phyloP scores from a whole-genome alignment of 2,888 invertebrate species.

The Pinctada fucata region DNA sequence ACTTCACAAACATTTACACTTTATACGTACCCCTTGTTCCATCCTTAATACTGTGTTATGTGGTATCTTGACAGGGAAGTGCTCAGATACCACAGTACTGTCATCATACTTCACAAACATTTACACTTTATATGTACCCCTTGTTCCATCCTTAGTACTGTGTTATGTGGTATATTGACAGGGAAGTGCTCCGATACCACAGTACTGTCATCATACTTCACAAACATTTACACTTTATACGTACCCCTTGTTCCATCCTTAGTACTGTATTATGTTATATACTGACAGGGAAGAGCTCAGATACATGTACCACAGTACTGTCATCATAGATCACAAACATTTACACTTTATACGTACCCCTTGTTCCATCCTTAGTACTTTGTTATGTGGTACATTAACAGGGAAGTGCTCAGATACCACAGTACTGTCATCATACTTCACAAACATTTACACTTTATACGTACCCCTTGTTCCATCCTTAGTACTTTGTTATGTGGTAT shows the following conservation, averaged over 20 bases:
- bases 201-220: conserved; percentile 87
- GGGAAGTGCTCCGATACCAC: conserved; percentile 86
- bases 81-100: conserved; percentile 85
- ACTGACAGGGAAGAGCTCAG: conserved; percentile 87
- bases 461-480: conserved; percentile 89
- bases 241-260: conserved; percentile 91
- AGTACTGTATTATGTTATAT: conserved; percentile 85
- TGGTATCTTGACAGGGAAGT: conserved; percentile 84
- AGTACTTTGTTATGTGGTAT: conserved; percentile 85
- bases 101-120: conserved; percentile 89
- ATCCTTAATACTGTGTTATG: conserved; percentile 88
- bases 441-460: conserved; percentile 84
- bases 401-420: conserved; percentile 86
- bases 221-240: conserved; percentile 87
- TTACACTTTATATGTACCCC: conserved; percentile 84
- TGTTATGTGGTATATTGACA: conserved; percentile 84
- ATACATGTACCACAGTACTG: conserved; percentile 83
- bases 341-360: conserved; percentile 83
- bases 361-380: conserved; percentile 88
- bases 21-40: conserved; percentile 84
- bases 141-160: conserved; percentile 89
- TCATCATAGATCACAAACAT: conserved; percentile 89
- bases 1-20: conserved; percentile 89
- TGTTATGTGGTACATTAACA: conserved; percentile 84
- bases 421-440: conserved; percentile 87